Conservation (phyloP, 2,113 vertebrate species). For the Dipodomys ordii region DNA sequence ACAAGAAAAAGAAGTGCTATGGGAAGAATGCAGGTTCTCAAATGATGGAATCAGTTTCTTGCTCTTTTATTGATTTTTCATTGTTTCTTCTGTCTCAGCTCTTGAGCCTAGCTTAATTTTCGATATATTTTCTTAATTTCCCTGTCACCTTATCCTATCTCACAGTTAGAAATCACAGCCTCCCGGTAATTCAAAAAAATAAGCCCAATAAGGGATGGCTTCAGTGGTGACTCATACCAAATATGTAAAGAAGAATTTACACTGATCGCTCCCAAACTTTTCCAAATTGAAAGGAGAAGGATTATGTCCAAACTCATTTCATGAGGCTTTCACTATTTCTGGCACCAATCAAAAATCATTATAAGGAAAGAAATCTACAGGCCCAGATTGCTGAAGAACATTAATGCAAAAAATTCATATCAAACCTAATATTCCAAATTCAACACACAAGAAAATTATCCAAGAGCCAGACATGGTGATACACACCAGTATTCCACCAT, state of each 20-base stretch:
- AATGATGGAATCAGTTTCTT: no score
- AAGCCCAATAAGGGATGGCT: background rate
- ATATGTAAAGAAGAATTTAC: background rate
- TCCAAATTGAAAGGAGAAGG: background rate
- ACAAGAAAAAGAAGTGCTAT: no score
- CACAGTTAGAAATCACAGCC: background rate
- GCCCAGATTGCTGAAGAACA: background rate
- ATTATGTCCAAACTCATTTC: background rate
- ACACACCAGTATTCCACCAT: no score
- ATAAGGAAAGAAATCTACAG: background rate
- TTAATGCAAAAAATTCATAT: background rate
- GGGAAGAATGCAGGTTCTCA: no score
- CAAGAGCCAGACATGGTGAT: no score
- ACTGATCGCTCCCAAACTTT: background rate
- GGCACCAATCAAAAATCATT: background rate
- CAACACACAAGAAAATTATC: background rate
- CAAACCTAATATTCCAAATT: background rate
- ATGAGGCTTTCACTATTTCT: background rate
- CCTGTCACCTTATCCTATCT: no score
- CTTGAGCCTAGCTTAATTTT: no score
- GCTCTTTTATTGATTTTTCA: no score
- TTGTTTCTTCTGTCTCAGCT: no score
- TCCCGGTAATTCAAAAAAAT: background rate
- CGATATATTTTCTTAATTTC: no score
- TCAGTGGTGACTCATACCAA: background rate